Base-by-base conservation (phyloP, 2,113 vertebrate genomes). In the Onychorhynchus coronatus region DNA sequence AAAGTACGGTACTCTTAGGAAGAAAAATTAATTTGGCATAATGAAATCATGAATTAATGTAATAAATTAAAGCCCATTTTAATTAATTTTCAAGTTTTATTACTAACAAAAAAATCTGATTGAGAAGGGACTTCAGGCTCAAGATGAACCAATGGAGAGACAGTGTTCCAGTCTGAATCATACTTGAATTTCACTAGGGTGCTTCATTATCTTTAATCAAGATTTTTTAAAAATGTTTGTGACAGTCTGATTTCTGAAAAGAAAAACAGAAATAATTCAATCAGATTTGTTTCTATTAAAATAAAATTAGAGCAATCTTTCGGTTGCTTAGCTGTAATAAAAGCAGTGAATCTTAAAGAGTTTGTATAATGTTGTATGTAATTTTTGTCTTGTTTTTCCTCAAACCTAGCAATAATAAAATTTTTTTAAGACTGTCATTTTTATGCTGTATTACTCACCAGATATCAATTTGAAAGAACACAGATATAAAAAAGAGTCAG, bases 371-470 rank as follows among this genome's bases (percentile, higher is more conserved):
- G 27, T 21, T 4, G 0, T 31, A 30, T 33, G 41, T 41, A 61
- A 84, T 58, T 89, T 85, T 89, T 70, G 72, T 59, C 44, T 39
- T 79, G 21, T 90, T 93, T 95, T 91, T 82, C 83, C 59, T 93
- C 76, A 83, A 95, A 50, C 21, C 19, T 55, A 89, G 83, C 30
- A 88, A 68, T 35, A 88, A 70, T 35, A 80, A 74, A 9, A 5
- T n/a, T n/a, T 68, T 65, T 68, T 50, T n/a, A 79, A 91, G 63
- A 77, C 33, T 77, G 65, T 37, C 23, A 74, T 52, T 91, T 94
- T 88, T 77, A 77, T 16, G 37, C 76, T 47, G 47, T 39, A 44
- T 88, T 86, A 67, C 44, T 90, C 85, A 94, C 33, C 81, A 89
- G 67, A 59, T 20, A 84, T 1, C 63, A 47, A 37, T 27, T 68